These are phyloP conservation scores for Danio jaintianensis DNA, from an alignment of 2,797 vertebrate genomes.

Conservation along the genomic window DNA sequence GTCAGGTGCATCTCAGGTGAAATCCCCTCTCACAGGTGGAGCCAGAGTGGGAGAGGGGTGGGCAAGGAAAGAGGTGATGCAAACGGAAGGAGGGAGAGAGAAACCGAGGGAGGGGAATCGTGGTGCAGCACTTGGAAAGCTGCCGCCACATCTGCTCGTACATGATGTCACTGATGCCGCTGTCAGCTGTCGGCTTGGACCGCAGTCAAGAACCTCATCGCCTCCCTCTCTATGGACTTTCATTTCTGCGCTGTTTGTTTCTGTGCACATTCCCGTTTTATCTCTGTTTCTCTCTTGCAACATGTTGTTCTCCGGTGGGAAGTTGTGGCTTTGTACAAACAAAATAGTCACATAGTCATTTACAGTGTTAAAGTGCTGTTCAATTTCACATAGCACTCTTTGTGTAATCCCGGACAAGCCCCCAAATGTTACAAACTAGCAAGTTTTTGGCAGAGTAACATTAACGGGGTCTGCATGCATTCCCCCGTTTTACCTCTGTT, in stretches of 20 bases:
- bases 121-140: conserved; percentile 77
- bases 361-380: background rate
- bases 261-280: conserved; percentile 29
- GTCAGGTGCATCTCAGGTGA: conserved; percentile 80
- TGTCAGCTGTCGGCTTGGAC: conserved; percentile 86
- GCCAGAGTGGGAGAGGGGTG: conserved; percentile 18
- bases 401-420: too few species aligned
- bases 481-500: conserved; percentile 16
- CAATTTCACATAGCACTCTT: background rate
- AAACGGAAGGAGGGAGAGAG: conserved; percentile 55
- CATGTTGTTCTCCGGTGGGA: conserved; percentile 17
- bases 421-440: too few species aligned
- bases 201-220: conserved; percentile 80
- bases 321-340: background rate
- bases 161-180: conserved; percentile 77
- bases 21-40: conserved; percentile 61
- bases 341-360: background rate
- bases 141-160: conserved; percentile 82
- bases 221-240: conserved; percentile 65
- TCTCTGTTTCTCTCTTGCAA: conserved; percentile 35
- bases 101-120: conserved; percentile 69
- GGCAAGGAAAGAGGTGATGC: conserved; percentile 37
- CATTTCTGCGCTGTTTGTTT: conserved; percentile 50
- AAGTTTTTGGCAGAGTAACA: too few species aligned
- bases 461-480: conserved; percentile 41